phyloP scores from a whole-genome alignment of 2,113 vertebrate genomes.

The Orcinus orca region DNA sequence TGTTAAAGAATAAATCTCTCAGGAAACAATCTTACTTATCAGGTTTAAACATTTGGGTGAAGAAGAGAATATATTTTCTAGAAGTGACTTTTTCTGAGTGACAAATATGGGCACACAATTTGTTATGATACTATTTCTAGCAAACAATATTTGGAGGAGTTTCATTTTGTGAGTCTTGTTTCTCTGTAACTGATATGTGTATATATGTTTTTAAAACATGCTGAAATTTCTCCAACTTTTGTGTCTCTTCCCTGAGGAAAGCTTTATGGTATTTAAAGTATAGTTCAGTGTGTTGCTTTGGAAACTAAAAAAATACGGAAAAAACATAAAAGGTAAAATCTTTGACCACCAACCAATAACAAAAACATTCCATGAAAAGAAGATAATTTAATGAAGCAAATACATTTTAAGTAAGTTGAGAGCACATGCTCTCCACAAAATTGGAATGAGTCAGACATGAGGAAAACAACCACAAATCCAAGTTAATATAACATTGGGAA shows the following conservation, averaged over 20 bases:
- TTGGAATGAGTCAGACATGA: neutral
- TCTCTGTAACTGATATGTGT: neutral
- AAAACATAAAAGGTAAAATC: constrained; percentile 50
- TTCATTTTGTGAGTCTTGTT: neutral
- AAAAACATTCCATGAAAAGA: constrained; percentile 27
- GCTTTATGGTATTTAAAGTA: constrained; percentile 58
- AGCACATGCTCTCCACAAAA: neutral
- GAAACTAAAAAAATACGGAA: neutral
- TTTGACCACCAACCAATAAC: constrained; percentile 32
- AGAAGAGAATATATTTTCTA: neutral
- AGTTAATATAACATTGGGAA: neutral
- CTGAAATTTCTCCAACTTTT: constrained; percentile 42
- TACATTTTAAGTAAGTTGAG: constrained; percentile 12
- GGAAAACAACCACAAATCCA: neutral
- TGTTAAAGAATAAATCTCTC: constrained; percentile 22
- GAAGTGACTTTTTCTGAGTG: neutral
- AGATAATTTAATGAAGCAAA: constrained; percentile 19
- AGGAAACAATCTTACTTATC: neutral
- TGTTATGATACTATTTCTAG: neutral
- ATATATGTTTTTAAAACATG: neutral
- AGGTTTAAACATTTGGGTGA: constrained; percentile 1
- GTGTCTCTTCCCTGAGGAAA: constrained; percentile 44
- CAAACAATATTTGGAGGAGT: neutral
- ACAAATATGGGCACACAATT: neutral
- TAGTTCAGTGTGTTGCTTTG: constrained; percentile 24